phyloP scores from a whole-genome alignment of 2,113 vertebrate genomes.

The Pygoscelis adeliae region DNA sequence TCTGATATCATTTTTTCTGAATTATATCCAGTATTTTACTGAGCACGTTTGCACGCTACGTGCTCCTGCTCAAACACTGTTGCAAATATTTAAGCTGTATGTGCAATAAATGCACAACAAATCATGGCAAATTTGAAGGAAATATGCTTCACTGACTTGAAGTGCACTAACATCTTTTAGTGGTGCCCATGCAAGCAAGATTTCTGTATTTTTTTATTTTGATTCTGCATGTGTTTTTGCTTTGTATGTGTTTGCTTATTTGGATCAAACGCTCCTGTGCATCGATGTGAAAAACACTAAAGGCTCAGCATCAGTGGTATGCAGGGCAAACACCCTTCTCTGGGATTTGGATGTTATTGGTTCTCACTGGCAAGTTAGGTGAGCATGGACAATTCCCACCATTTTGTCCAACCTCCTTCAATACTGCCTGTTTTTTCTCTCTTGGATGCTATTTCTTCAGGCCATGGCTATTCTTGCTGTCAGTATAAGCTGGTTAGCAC shows the following conservation, averaged over 20 bases:
- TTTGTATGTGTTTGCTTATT: not conserved
- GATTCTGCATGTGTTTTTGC: not conserved
- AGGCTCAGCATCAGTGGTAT: not conserved
- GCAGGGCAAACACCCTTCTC: not conserved
- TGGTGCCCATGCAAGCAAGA: not conserved
- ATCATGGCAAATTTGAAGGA: not conserved
- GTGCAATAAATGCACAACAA: not conserved
- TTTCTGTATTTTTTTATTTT: not conserved
- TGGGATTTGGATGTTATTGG: not conserved
- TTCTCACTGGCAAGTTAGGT: not conserved
- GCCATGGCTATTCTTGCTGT: not conserved
- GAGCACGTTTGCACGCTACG: rapidly evolving
- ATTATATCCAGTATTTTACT: not conserved
- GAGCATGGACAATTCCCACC: not conserved
- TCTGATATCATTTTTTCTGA: not conserved
- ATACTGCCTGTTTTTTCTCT: not conserved
- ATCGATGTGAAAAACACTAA: not conserved
- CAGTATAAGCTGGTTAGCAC: not conserved
- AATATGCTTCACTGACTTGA: not conserved
- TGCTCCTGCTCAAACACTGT: not conserved
- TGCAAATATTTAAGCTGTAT: not conserved
- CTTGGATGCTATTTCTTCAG: not conserved
- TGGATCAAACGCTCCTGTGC: not conserved
- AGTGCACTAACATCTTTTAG: not conserved
- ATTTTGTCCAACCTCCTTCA: not conserved